Evolutionary conservation across 2,888 invertebrate genomes (phyloP).

Genomic region (Osmoderma eremita): DNA sequence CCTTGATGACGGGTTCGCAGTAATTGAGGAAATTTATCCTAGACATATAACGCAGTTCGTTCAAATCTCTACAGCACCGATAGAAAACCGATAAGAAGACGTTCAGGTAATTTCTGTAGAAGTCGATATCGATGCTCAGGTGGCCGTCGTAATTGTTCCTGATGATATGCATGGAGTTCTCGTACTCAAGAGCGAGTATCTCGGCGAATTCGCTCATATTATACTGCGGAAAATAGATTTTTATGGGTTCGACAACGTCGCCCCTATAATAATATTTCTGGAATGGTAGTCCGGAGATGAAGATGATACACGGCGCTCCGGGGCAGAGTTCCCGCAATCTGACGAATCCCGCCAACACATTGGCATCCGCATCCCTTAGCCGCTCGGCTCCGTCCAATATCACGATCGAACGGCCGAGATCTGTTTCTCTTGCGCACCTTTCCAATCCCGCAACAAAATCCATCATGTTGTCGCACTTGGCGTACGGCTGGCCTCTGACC

Average conservation of each 20-base stretch:
- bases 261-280: conserved; percentile 81
- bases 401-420: conserved; percentile 70
- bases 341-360: conserved; percentile 77
- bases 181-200: conserved; percentile 64
- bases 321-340: conserved; percentile 78
- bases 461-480: conserved; percentile 76
- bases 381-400: conserved; percentile 86
- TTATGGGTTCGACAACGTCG: conserved; percentile 76
- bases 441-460: conserved; percentile 68
- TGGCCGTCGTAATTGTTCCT: conserved; percentile 49
- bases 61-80: conserved; percentile 84
- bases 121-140: conserved; percentile 61
- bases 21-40: conserved; percentile 79
- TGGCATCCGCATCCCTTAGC: conserved; percentile 77
- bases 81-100: conserved; percentile 87
- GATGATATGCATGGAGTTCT: conserved; percentile 52
- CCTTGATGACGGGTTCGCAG: conserved; percentile 78
- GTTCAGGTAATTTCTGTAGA: conserved; percentile 83
- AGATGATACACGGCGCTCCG: conserved; percentile 72
- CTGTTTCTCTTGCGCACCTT: conserved; percentile 50
- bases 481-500: conserved; percentile 59
- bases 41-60: conserved; percentile 85
- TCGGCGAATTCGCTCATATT: conserved; percentile 73
- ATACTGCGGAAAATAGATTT: conserved; percentile 83
- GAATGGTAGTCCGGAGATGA: conserved; percentile 81